Evolutionary conservation across 2,113 vertebrate genomes (phyloP), one percentile per base, ranked within the genome.

Genomic region (Rhinoptilus africanus): DNA sequence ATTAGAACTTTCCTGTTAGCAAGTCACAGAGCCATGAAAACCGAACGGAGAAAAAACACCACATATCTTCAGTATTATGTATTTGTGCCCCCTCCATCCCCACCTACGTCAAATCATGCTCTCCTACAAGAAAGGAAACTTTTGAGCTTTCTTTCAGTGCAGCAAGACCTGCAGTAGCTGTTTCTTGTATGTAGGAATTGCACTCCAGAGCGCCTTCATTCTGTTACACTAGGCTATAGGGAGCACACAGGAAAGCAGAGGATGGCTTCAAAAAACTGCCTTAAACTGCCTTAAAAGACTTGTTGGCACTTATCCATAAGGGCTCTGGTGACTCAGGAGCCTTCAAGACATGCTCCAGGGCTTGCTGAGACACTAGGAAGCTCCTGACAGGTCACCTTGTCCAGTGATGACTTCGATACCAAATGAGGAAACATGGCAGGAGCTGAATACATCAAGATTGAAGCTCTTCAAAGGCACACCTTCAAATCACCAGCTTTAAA

Each of bases 41-140:
- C 4, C 11, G 37, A 45, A 39, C 3, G 18, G 21, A 75, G 39
- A 12, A 35, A 75, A 35, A 43, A 27, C 41, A 0, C 1, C 12
- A 50, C 32, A 84, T 28, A 78, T 59, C 9, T 69, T 54, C 51
- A 67, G 24, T 6, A 12, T 39, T 62, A 62, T 4, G 9, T 50
- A 35, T n/a, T 88, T 4, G 1, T 37, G 11, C 37, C 18, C 10
- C 4, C 11, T 68, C 43, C 28, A 50, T n/a, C 7, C 7, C 4
- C 24, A 67, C 14, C 16, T 67, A 51, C 43, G 28, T 71, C 75
- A 88, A 72, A 59, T 69, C 72, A 37, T 15, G 28, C 13, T 41
- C 6, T 82, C 35, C 27, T 45, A 41, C 48, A 78, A 48, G 28
- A 63, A 82, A 69, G 26, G 4, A 80, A 83, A 86, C 1, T 1